phyloP scores from a whole-genome alignment of 2,797 vertebrate genomes.

The Hoplostethus atlanticus region DNA sequence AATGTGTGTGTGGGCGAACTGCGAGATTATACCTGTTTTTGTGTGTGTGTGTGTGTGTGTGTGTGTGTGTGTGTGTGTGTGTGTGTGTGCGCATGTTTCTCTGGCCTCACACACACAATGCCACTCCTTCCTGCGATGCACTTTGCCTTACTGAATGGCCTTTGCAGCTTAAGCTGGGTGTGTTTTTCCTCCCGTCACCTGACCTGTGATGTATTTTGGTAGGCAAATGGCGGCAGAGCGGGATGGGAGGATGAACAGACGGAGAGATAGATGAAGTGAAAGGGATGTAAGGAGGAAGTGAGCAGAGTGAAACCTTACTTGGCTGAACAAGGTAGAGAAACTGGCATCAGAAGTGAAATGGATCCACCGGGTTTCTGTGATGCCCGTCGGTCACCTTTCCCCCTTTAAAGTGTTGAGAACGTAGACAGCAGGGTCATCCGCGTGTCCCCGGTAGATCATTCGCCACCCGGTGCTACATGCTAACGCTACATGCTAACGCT shows the following conservation, averaged over 20 bases:
- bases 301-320: not conserved
- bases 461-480: not conserved
- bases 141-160: constrained; percentile 56
- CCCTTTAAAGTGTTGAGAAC: not conserved
- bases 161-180: constrained; percentile 20
- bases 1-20: constrained; percentile 73
- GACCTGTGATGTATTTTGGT: constrained; percentile 11
- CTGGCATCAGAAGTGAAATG: not conserved
- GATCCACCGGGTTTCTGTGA: no score
- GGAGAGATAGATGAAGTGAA: constrained; percentile 14
- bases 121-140: constrained; percentile 65
- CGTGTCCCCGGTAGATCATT: not conserved
- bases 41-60: constrained; percentile 14
- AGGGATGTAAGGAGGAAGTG: constrained; percentile 21
- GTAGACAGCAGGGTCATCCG: not conserved
- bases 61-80: constrained; percentile 17
- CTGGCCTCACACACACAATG: constrained; percentile 15
- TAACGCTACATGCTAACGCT: not conserved
- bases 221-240: not conserved
- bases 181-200: constrained; percentile 4
- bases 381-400: not conserved
- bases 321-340: not conserved
- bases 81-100: not conserved
- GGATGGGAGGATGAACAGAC: constrained; percentile 24
- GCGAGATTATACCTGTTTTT: constrained; percentile 76